Evolutionary conservation across 2,113 vertebrate species (phyloP).

Genomic region (Clarias macrocephalus): DNA sequence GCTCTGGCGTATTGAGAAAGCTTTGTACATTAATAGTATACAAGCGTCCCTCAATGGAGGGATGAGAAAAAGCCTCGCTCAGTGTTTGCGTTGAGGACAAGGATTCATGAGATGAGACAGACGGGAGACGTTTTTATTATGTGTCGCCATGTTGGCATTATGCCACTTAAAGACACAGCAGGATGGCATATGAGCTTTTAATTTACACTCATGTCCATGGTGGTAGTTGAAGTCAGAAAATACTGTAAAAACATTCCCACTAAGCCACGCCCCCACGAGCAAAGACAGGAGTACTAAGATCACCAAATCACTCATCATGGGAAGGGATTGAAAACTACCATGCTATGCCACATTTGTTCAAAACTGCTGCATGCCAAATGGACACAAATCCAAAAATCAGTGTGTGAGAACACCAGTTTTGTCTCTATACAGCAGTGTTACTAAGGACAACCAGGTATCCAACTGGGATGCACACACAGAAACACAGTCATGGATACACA

Average conservation of each 20-base stretch:
- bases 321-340: not conserved
- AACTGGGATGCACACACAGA: not conserved
- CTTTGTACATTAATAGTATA: too few relatives aligned
- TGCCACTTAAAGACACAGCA: not conserved
- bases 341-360: not conserved
- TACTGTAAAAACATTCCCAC: too few relatives aligned
- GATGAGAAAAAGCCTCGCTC: not conserved
- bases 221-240: too few relatives aligned
- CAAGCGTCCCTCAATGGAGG: not conserved
- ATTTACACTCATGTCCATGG: not conserved
- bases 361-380: not conserved
- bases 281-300: not conserved
- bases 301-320: not conserved
- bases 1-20: too few relatives aligned
- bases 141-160: not conserved
- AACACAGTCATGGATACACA: slow-evolving; percentile 23
- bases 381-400: not conserved
- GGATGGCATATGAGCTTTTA: not conserved
- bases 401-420: not conserved
- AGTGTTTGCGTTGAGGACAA: not conserved
- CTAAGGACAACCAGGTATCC: slow-evolving; percentile 9
- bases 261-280: not conserved
- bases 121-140: not conserved
- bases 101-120: not conserved
- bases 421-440: not conserved